Evolutionary conservation across 37 sponge, comb jelly and placozoan species (phyloP).

Genomic region (Petrosia ficiformis): DNA sequence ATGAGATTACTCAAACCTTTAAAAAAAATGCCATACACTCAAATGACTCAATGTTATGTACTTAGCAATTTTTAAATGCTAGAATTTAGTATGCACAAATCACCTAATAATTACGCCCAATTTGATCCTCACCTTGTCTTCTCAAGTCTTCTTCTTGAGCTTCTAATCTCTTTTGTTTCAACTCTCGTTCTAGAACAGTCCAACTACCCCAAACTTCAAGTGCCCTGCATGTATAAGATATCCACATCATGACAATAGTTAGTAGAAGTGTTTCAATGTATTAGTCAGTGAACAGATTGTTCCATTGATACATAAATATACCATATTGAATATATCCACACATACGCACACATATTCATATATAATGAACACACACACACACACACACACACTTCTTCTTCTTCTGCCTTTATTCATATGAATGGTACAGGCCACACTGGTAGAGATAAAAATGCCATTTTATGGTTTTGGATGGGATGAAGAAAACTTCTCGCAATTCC

Average conservation of each 20-base stretch:
- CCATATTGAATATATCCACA: too few relatives aligned
- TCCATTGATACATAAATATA: too few relatives aligned
- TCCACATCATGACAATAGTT: neutral
- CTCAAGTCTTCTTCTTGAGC: conserved; percentile 71
- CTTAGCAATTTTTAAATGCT: too few relatives aligned
- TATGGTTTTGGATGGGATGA: too few relatives aligned
- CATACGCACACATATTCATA: too few relatives aligned
- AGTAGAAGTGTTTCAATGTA: conserved; percentile 1
- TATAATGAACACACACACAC: too few relatives aligned
- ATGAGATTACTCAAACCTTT: conserved; percentile 73
- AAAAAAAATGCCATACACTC: neutral
- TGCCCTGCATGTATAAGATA: conserved; percentile 49
- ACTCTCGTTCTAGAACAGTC: conserved; percentile 63
- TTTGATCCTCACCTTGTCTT: conserved; percentile 46
- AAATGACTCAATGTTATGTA: neutral
- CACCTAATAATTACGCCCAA: neutral
- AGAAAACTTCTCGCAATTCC: too few relatives aligned
- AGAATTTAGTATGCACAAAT: neutral
- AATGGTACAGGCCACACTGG: too few relatives aligned
- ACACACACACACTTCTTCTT: too few relatives aligned
- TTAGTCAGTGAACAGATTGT: neutral
- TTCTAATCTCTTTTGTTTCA: conserved; percentile 21
- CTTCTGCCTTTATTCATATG: too few relatives aligned
- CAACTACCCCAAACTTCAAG: conserved; percentile 90
- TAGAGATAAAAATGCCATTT: too few relatives aligned